Evolutionary conservation across 1,140 invertebrate genomes (phyloP).

Genomic region (Orchesella cincta): DNA sequence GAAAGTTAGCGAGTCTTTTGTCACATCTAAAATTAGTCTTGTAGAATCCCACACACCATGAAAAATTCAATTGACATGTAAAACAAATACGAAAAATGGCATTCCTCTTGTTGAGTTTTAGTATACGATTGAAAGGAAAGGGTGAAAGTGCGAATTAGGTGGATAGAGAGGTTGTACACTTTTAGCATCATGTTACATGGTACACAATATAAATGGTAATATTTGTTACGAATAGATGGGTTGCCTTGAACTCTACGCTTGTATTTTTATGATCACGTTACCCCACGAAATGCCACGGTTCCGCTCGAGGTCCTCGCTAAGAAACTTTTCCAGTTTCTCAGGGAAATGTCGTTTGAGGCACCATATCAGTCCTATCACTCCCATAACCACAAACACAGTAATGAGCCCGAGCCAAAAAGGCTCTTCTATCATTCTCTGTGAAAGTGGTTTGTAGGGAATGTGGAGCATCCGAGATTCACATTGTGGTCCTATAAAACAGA

Average conservation of each 20-base stretch:
- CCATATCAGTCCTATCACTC: constrained; percentile 72
- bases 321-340: constrained; percentile 76
- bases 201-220: no score
- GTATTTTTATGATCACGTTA: constrained; percentile 34
- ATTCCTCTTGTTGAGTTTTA: no score
- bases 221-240: no score
- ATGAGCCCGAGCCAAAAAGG: constrained; percentile 80
- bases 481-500: constrained; percentile 56
- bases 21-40: no score
- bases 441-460: constrained; percentile 70
- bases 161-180: no score
- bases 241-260: not conserved
- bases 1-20: no score
- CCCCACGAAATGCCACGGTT: constrained; percentile 55
- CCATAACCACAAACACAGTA: constrained; percentile 73
- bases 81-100: no score
- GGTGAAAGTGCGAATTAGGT: no score
- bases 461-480: constrained; percentile 66
- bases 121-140: no score
- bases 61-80: no score
- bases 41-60: no score
- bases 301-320: constrained; percentile 74
- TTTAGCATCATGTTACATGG: no score
- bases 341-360: constrained; percentile 78
- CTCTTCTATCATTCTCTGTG: constrained; percentile 75